These are phyloP conservation scores for Cylloceria caligata DNA, from an alignment of 2,888 invertebrate species.

Conservation along the genomic window DNA sequence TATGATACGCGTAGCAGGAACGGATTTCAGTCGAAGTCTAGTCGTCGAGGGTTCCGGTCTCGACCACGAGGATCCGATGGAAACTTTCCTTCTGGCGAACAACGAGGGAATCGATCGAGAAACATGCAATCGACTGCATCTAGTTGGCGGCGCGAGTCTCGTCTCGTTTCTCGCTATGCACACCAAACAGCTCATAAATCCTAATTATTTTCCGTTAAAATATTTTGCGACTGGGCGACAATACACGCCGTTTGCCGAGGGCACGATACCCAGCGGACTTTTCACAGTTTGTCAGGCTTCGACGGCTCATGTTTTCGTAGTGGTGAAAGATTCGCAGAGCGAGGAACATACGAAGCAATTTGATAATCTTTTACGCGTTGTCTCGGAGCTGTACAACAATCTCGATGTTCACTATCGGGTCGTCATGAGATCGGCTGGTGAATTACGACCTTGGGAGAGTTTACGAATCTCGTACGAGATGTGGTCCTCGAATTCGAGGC, in stretches of 20 bases:
- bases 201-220: slow-evolving; percentile 88
- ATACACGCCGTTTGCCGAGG: slow-evolving; percentile 86
- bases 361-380: slow-evolving; percentile 85
- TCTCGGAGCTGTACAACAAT: slow-evolving; percentile 88
- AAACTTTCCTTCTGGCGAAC: slow-evolving; percentile 88
- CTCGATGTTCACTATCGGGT: slow-evolving; percentile 90
- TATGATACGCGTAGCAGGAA: slow-evolving; percentile 90
- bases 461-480: slow-evolving; percentile 90
- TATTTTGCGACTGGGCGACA: slow-evolving; percentile 90
- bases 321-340: slow-evolving; percentile 84
- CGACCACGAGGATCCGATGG: slow-evolving; percentile 86
- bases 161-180: slow-evolving; percentile 91
- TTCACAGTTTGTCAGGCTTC: slow-evolving; percentile 90
- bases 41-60: slow-evolving; percentile 91
- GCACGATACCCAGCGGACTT: slow-evolving; percentile 85
- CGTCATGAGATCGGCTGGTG: slow-evolving; percentile 87
- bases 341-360: slow-evolving; percentile 86
- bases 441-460: slow-evolving; percentile 88
- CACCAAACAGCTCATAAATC: slow-evolving; percentile 88
- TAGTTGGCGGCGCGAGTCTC: slow-evolving; percentile 91
- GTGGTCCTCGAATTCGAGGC: slow-evolving; percentile 88
- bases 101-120: slow-evolving; percentile 86
- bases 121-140: slow-evolving; percentile 88
- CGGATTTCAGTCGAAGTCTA: slow-evolving; percentile 91
- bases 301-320: slow-evolving; percentile 87